Base-by-base conservation (phyloP, 2,113 vertebrate genomes). In the Alligator sinensis region DNA sequence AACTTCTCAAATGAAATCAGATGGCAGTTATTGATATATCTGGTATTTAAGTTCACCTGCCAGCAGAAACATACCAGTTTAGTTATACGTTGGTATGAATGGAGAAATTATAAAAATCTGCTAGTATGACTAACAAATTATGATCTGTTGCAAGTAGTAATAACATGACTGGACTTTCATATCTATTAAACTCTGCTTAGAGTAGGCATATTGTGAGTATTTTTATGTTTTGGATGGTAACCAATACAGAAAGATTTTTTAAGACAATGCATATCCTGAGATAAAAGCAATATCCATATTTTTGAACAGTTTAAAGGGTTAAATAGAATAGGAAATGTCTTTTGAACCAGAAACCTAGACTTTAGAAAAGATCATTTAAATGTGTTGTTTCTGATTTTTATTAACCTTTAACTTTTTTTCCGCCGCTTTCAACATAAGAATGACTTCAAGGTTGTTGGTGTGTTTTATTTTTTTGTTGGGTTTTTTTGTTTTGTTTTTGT, bases 401-500 rank as follows among this genome's bases (percentile, higher is more conserved):
- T 79, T 81, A 58, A 22, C 4, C 11, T 57, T 16, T 55, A 4
- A 2, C 1, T 77, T 63, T 47, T 27, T 82, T 82, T 68, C 79
- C 54, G 19, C 25, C 85, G 3, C 68, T 89, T 85, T 76, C 96
- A 34, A 61, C 82, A 4, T 19, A 72, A 80, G 70, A 91, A 88
- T 82, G 80, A 14, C 1, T 7, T 3, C 60, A n/a, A 17, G 30
- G 75, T 57, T 91, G 77, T 86, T 70, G 47, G 47, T 47, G 47
- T 47, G 47, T 47, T 47, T 47, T 47, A 47, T 47, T 47, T 47
- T 68, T 47, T 55, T 28, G 77, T 24, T 57, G 54, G 74, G 25
- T 57, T 62, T 30, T 16, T 55, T 64, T 47, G 74, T 81, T 57
- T 38, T 30, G 30, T 91, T 97, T 94, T 90, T 94, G 77, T 96